Evolutionary conservation across 2,113 vertebrate genomes (phyloP), one percentile per base, ranked within the genome.

Genomic region (Nematolebias whitei): DNA sequence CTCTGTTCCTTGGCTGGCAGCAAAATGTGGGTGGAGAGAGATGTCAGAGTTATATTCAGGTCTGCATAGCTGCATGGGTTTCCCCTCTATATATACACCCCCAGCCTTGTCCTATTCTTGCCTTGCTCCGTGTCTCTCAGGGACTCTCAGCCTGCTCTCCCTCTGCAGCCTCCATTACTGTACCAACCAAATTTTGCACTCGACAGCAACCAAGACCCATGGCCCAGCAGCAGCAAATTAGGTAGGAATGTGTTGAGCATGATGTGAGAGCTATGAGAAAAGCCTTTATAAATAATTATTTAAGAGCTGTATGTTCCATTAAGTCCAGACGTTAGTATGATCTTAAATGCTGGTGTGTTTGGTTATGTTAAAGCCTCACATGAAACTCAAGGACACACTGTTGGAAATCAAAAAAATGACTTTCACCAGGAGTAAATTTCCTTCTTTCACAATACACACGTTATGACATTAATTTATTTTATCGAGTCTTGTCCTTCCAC

Each of bases 151-250:
- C 78, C 82, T 85, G 77, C 85, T 84, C 72, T 79, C 79, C 74
- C 64, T 82, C 74, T 68, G 62, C 23, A 56, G 80, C 87, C 80
- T 79, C 58, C 65, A 51, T 56, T 22, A 24, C 32, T 59, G 35
- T 60, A 72, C 63, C 35, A 39, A 79, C 41, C 70, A 71, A 54
- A 75, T 49, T 81, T 55, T 63, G 59, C 73, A 55, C 61, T 12
- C 12, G 44, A 20, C 39, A 68, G 75, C 64, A 71, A 40, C 54
- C n/a, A 40, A 62, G 74, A 83, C 87, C 79, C 68, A 95, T 95
- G 93, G 72, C 91, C 73, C 91, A 94, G 60, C 91, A 93, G 71
- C 93, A 94, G 61, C 91, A 91, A 63, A 92, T 94, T 48, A 93
- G 93, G 93, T 93, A 92, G 18, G 87, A 76, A 79, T 19, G 23